Conservation (phyloP, 2,888 invertebrate species). For the Acronicta alni region DNA sequence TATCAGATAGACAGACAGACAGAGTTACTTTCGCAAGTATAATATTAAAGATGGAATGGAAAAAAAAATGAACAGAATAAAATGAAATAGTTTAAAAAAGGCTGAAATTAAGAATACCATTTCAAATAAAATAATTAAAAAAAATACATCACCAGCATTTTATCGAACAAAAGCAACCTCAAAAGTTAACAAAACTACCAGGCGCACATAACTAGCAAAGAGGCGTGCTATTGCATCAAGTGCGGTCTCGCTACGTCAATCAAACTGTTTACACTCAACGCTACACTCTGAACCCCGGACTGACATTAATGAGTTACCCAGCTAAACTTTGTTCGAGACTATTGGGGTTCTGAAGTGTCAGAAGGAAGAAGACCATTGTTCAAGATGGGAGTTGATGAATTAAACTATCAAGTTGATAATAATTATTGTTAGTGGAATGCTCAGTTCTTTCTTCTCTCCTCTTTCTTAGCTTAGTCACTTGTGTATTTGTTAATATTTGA, state of each 20-base stretch:
- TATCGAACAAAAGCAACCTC: conserved; percentile 17
- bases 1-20: too few species aligned
- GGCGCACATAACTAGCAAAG: conserved; percentile 34
- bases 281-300: conserved; percentile 26
- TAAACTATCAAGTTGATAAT: conserved; percentile 32
- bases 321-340: conserved; percentile 46
- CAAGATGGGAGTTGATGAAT: conserved; percentile 38
- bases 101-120: too few species aligned
- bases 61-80: too few species aligned
- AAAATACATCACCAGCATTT: too few species aligned
- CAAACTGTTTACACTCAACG: conserved; percentile 49
- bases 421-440: conserved; percentile 8
- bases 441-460: too few species aligned
- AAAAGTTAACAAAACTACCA: conserved; percentile 36
- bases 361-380: conserved; percentile 37
- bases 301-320: conserved; percentile 55
- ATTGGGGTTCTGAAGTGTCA: conserved; percentile 33
- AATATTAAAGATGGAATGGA: too few species aligned
- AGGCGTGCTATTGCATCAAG: conserved; percentile 40
- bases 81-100: too few species aligned
- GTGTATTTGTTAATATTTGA: conserved; percentile 3
- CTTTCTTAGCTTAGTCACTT: not conserved
- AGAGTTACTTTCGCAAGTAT: too few species aligned
- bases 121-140: too few species aligned
- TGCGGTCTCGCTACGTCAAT: conserved; percentile 56